These are phyloP conservation scores for Oscheius sp. DNA, from an alignment of 1,140 invertebrate species.

Conservation along the genomic window DNA sequence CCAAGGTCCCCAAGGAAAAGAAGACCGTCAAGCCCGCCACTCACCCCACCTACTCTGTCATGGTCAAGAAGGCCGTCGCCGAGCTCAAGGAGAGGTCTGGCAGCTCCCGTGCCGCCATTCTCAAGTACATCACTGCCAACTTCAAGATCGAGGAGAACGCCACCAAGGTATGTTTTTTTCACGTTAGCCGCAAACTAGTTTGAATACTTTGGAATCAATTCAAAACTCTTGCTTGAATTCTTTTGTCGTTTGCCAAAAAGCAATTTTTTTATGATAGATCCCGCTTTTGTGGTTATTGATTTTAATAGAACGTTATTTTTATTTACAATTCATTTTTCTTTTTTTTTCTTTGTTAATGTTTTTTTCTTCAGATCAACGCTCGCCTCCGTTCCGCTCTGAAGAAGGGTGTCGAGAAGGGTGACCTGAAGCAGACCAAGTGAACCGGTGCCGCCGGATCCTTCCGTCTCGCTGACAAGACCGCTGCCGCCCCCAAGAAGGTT, in stretches of 20 bases:
- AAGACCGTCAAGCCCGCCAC: constrained; percentile 10
- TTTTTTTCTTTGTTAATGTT: too few species aligned
- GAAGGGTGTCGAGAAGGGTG: constrained; percentile 50
- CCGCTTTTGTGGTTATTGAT: too few species aligned
- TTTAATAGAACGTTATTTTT: too few species aligned
- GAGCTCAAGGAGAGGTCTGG: constrained; percentile 43
- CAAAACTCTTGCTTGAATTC: too few species aligned
- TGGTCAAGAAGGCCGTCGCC: constrained; percentile 32
- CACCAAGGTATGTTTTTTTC: background rate
- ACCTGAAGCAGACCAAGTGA: constrained; percentile 59
- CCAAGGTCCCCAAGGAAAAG: constrained; percentile 11
- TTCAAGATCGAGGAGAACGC: constrained; percentile 60
- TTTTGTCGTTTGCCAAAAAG: too few species aligned
- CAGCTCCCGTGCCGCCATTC: constrained; percentile 59
- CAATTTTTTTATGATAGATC: too few species aligned
- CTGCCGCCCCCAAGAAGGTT: constrained; percentile 26
- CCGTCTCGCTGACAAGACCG: constrained; percentile 49
- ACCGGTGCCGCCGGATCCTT: constrained; percentile 62
- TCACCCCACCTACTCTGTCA: constrained; percentile 36
- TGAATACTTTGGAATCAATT: constrained; percentile 4
- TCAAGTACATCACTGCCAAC: constrained; percentile 62
- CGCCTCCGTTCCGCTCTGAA: constrained; percentile 58
- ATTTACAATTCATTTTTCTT: too few species aligned
- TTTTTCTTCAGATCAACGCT: constrained; percentile 47
- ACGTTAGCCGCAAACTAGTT: background rate